phyloP scores from a whole-genome alignment of 2,888 invertebrate genomes.

The Hyalella azteca region DNA sequence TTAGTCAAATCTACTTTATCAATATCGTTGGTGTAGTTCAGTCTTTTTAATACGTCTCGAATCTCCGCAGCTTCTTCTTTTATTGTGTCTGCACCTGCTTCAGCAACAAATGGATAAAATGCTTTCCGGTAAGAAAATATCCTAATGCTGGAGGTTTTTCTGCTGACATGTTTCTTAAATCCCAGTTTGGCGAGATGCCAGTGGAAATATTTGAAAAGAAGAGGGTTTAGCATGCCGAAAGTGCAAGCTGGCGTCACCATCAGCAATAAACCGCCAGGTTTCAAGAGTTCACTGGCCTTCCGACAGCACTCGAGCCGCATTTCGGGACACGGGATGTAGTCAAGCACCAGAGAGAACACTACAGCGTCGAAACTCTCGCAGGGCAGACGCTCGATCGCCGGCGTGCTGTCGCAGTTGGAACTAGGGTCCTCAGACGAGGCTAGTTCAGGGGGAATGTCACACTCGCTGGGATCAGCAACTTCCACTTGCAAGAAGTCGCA shows the following conservation, averaged over 20 bases:
- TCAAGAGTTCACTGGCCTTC: neutral
- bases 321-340: constrained; percentile 12
- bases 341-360: constrained; percentile 21
- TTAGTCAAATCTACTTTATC: neutral
- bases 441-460: neutral
- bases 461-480: neutral
- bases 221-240: neutral
- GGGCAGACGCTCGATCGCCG: neutral
- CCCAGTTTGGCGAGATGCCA: neutral
- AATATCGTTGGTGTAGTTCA: neutral
- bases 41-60: neutral
- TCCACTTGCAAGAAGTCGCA: neutral
- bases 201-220: neutral
- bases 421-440: neutral
- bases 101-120: neutral
- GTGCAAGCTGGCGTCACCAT: neutral
- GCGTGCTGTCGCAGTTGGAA: neutral
- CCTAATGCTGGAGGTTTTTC: neutral
- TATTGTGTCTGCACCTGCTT: neutral
- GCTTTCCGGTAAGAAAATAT: neutral
- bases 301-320: neutral
- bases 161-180: neutral
- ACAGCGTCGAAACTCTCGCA: neutral
- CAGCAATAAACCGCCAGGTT: neutral
- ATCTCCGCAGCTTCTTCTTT: neutral